Evolutionary conservation across 2,797 vertebrate genomes (phyloP), one percentile per base, ranked within the genome.

Genomic region (Galagoides demidoff): DNA sequence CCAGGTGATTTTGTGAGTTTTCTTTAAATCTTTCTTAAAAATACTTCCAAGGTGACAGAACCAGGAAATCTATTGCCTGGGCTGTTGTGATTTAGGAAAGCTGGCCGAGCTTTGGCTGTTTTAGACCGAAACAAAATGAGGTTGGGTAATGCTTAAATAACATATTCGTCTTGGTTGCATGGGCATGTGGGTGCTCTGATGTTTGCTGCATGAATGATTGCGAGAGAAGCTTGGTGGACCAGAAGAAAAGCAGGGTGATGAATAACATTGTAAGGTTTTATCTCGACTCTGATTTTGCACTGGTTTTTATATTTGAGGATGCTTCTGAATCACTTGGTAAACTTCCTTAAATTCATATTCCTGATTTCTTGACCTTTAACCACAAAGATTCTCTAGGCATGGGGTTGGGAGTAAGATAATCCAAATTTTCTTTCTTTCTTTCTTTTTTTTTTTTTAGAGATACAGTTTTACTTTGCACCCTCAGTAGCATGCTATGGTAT

Each of bases 11-110:
- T 76, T 17, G 5, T 34, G 45, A 19, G 14, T 39, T 89, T 88
- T 83, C 85, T n/a, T 82, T 79, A 90, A 94, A 71, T 83, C 76
- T 77, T 71, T 86, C 70, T 89, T 12, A 82, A 27, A 77, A 94
- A 66, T 34, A 37, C 27, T 86, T 78, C 52, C 49, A 31, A 34
- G n/a, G 49, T 34, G 82, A 66, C 7, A 76, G 81, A 86, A 34
- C 59, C 61, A n/a, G 49, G 87, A 61, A 77, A n/a, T 52, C 61
- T 3, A 34, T 34, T 2, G 19, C 29, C 20, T 89, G 9, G 71
- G 27, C 9, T 29, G 25, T 25, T 17, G 16, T 23, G 85, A 84
- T 19, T 92, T 66, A 59, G 37, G n/a, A 78, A 37, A 20, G 49
- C 83, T 73, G 64, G 49, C 83, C 66, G 57, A 57, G 34, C 29